Conservation (phyloP, 2,797 vertebrate species). For the Potorous gilbertii region DNA sequence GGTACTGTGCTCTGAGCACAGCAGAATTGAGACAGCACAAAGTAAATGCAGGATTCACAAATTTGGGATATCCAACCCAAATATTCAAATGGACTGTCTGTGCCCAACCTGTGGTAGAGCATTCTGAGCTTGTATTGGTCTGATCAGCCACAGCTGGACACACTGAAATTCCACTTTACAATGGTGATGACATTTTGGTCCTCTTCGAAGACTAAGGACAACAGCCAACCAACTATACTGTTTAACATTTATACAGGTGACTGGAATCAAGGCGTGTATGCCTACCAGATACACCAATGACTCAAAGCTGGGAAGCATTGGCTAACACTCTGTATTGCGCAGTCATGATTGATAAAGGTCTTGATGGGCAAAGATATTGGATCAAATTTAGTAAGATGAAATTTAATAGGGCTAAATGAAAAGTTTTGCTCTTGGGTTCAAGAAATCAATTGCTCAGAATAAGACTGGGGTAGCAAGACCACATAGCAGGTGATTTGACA, state of each 20-base stretch:
- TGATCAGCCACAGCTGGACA: no score
- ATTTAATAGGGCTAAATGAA: background rate
- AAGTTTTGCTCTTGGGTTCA: background rate
- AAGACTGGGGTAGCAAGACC: no score
- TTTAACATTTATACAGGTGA: background rate
- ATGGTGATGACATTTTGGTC: no score
- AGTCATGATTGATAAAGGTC: background rate
- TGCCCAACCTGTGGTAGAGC: no score
- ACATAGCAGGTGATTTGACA: background rate
- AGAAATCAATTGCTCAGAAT: background rate
- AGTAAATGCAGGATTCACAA: no score
- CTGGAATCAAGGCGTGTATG: background rate
- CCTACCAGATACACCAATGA: background rate
- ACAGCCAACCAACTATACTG: background rate
- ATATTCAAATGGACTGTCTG: no score
- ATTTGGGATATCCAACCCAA: no score
- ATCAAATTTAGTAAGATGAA: background rate
- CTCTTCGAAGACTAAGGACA: no score
- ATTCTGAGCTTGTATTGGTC: no score
- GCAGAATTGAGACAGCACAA: no score
- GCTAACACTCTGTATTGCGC: background rate
- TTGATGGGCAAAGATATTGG: background rate
- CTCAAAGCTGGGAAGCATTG: background rate
- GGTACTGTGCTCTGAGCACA: no score
- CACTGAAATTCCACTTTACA: no score